Conservation (phyloP, 92 coral and sea anemone genomes). For the Zoanthus sansibaricus region DNA sequence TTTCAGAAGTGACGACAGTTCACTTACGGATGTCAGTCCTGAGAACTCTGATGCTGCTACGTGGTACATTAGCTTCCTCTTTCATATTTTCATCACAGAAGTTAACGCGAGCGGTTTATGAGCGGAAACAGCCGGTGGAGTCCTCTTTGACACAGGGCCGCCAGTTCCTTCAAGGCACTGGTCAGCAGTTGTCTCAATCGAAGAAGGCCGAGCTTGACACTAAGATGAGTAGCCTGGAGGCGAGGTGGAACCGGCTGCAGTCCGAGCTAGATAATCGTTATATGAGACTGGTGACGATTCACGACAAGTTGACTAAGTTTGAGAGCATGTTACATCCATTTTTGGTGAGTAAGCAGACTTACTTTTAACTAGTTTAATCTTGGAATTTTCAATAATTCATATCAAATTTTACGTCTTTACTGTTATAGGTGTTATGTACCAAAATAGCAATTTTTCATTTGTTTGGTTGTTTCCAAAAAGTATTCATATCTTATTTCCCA, state of each 20-base stretch:
- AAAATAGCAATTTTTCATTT: too few relatives aligned
- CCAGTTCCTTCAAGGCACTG: conserved; percentile 87
- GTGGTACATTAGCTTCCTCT: too few relatives aligned
- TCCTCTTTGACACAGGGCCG: conserved; percentile 85
- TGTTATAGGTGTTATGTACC: too few relatives aligned
- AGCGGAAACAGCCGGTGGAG: conserved; percentile 97
- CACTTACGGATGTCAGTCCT: too few relatives aligned
- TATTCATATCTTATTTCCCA: background rate
- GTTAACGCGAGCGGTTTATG: conserved; percentile 92
- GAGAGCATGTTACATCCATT: conserved; percentile 97
- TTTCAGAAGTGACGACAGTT: too few relatives aligned
- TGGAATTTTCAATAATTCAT: too few relatives aligned
- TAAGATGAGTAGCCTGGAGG: conserved; percentile 95
- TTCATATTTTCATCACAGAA: conserved; percentile 52
- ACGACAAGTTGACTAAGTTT: conserved; percentile 92
- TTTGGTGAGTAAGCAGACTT: conserved; percentile 70
- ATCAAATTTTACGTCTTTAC: too few relatives aligned
- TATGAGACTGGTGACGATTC: conserved; percentile 94
- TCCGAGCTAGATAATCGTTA: conserved; percentile 98
- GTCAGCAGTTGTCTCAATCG: conserved; percentile 77
- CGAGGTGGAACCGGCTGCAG: conserved; percentile 95
- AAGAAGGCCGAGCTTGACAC: conserved; percentile 89
- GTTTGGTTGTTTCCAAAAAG: too few relatives aligned
- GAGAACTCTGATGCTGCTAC: too few relatives aligned
- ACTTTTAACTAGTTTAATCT: too few relatives aligned